phyloP scores from a whole-genome alignment of 1,140 invertebrate genomes.

The Diorhabda elongata region DNA sequence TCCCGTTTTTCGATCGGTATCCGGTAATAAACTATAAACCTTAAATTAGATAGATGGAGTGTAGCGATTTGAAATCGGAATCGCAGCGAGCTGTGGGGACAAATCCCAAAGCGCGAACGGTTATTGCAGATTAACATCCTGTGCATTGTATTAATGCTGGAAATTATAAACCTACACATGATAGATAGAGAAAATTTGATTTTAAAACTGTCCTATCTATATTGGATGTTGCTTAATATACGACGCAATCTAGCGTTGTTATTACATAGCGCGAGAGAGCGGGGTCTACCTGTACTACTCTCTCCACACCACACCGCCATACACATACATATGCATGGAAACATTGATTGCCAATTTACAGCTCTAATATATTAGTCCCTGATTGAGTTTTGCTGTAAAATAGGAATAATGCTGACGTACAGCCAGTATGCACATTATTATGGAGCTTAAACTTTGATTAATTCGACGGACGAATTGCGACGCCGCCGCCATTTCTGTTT shows the following conservation, averaged over 20 bases:
- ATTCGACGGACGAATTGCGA: constrained; percentile 40
- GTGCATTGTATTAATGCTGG: constrained; percentile 48
- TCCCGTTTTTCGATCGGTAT: constrained; percentile 15
- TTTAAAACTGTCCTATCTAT: constrained; percentile 48
- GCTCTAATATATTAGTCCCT: constrained; percentile 50
- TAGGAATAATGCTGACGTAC: constrained; percentile 49
- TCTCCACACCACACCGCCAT: constrained; percentile 27
- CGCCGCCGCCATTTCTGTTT: constrained; percentile 13
- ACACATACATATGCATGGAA: constrained; percentile 49
- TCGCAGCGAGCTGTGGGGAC: constrained; percentile 28
- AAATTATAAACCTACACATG: constrained; percentile 47
- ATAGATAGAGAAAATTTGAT: constrained; percentile 50
- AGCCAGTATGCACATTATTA: constrained; percentile 46
- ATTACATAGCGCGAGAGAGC: constrained; percentile 36
- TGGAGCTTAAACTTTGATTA: constrained; percentile 49
- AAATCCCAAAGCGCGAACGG: constrained; percentile 45
- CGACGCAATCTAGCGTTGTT: constrained; percentile 47
- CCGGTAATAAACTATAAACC: constrained; percentile 24
- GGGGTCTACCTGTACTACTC: constrained; percentile 31
- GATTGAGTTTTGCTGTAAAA: constrained; percentile 51
- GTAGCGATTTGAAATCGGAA: constrained; percentile 27
- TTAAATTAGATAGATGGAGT: constrained; percentile 25
- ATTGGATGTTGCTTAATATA: constrained; percentile 49
- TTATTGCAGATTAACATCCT: constrained; percentile 49
- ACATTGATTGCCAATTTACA: constrained; percentile 51